Conservation (phyloP, 2,113 vertebrate species). For the Marcusenius ussheri region DNA sequence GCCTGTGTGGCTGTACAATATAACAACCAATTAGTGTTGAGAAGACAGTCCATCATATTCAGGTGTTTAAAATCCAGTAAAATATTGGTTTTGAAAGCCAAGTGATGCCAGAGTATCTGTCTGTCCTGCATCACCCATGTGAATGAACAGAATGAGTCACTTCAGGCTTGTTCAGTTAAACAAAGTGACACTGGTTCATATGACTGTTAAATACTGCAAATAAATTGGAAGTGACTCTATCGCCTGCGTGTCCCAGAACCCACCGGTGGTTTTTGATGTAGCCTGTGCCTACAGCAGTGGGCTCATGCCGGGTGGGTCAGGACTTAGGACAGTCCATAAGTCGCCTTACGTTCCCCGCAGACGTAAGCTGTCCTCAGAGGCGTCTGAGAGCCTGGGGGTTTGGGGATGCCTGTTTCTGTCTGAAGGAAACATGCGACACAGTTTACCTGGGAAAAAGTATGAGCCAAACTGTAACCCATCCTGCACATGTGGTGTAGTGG, state of each 20-base stretch:
- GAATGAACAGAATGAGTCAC: slow-evolving; percentile 6
- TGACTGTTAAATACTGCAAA: slow-evolving; percentile 17
- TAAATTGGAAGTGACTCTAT: neutral
- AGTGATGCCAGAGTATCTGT: neutral
- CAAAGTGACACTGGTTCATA: slow-evolving; percentile 17
- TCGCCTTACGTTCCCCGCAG: neutral
- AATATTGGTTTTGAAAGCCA: neutral
- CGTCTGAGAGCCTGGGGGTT: neutral
- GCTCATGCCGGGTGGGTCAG: too few relatives aligned
- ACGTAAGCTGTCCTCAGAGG: neutral
- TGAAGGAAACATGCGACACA: neutral
- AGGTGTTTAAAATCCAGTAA: neutral
- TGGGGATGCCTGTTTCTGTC: neutral
- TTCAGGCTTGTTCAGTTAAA: neutral
- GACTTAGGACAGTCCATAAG: neutral
- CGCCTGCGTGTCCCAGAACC: neutral
- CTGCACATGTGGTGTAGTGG: neutral
- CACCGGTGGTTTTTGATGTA: neutral
- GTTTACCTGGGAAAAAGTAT: neutral
- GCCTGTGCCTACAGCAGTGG: neutral
- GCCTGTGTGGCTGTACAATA: neutral
- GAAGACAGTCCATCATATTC: neutral
- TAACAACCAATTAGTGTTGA: neutral
- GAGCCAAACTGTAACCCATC: neutral
- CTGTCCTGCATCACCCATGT: neutral